Conservation (phyloP, 2,797 vertebrate genomes). For the Myotis vivesi region DNA sequence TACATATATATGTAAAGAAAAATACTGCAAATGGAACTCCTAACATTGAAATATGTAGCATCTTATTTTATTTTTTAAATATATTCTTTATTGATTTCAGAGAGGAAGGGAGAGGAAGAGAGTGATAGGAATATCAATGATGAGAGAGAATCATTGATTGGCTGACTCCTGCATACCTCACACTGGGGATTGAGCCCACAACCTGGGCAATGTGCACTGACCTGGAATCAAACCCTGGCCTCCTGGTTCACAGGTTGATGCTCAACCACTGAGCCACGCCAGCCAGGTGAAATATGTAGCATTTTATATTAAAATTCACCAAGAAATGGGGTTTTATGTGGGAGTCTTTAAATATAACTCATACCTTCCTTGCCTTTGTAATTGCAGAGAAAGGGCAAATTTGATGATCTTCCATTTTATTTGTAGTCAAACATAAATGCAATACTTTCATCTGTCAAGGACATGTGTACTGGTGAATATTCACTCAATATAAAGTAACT, state of each 20-base stretch:
- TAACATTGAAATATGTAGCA: neutral
- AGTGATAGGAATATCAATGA: too few species aligned
- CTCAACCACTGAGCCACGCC: too few species aligned
- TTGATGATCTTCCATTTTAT: constrained; percentile 3
- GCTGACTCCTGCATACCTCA: too few species aligned
- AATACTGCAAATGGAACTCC: neutral
- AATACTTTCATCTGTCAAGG: neutral
- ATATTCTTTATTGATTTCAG: too few species aligned
- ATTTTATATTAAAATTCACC: constrained; percentile 39
- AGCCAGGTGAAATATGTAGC: neutral
- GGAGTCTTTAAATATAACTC: neutral
- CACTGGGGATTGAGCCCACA: too few species aligned
- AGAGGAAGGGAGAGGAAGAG: too few species aligned
- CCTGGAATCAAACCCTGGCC: too few species aligned
- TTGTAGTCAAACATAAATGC: constrained; percentile 15
- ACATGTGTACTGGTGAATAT: neutral
- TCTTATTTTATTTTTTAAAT: neutral
- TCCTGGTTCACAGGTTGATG: too few species aligned
- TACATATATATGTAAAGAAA: constrained; percentile 32
- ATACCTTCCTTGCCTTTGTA: neutral
- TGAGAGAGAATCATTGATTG: too few species aligned
- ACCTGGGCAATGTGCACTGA: too few species aligned
- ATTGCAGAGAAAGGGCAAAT: constrained; percentile 30
- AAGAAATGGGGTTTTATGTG: neutral
- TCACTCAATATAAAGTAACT: neutral